These are phyloP conservation scores for Adelphocoris suturalis DNA, from an alignment of 2,888 invertebrate species.

Conservation along the genomic window DNA sequence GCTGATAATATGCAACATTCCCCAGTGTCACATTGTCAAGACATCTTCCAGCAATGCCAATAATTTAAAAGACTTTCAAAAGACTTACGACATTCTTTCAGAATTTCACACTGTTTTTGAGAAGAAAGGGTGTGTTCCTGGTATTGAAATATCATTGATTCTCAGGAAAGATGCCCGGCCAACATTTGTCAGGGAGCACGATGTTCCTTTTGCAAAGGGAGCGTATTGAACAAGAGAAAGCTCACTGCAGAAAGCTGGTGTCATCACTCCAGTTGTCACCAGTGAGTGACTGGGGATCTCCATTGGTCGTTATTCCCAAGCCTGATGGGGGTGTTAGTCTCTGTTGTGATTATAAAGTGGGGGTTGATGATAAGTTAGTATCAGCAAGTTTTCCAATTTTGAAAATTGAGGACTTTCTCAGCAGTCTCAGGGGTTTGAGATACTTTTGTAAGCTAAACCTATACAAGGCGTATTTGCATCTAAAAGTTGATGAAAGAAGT, in stretches of 20 bases:
- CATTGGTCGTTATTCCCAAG: constrained; percentile 63
- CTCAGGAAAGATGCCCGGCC: constrained; percentile 49
- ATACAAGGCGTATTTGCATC: constrained; percentile 58
- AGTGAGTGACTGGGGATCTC: constrained; percentile 71
- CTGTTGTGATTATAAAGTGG: constrained; percentile 60
- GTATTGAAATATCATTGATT: constrained; percentile 48
- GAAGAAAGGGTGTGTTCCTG: constrained; percentile 59
- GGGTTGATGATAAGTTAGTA: constrained; percentile 71
- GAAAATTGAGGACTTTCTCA: constrained; percentile 72
- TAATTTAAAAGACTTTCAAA: too few relatives aligned
- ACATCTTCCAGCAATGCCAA: constrained; percentile 56
- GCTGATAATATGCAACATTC: too few relatives aligned
- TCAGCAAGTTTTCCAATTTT: constrained; percentile 74
- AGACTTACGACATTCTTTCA: too few relatives aligned
- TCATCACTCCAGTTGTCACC: constrained; percentile 57
- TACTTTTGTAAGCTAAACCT: constrained; percentile 64
- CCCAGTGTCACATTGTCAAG: too few relatives aligned
- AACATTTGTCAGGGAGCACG: constrained; percentile 60
- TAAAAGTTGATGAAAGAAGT: constrained; percentile 56
- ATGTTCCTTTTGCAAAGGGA: constrained; percentile 65
- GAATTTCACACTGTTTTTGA: constrained; percentile 63
- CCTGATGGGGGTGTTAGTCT: constrained; percentile 59
- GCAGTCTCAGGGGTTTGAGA: constrained; percentile 57
- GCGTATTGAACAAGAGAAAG: constrained; percentile 41
- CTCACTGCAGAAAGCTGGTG: constrained; percentile 32